Percentiles rank a stretch among this genome's conserved stretches.
Evolutionary conservation across 2,888 invertebrate genomes (phyloP).

Genomic region (Lumbricus terrestris): DNA sequence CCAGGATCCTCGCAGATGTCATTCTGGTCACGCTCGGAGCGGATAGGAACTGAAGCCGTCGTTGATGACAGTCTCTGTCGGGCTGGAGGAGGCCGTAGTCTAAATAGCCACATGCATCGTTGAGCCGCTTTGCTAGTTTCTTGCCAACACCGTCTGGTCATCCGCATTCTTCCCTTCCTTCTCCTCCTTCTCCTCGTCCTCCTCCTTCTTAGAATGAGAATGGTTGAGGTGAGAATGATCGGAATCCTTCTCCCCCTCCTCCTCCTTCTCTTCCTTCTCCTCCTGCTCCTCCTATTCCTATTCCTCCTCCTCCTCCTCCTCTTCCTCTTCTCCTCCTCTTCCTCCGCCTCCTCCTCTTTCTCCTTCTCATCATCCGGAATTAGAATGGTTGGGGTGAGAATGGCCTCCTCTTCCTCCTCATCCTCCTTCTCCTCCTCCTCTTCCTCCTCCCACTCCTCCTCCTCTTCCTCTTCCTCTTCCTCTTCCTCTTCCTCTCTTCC

Average conservation of each 20-base stretch:
- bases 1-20: too few species aligned
- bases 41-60: not conserved
- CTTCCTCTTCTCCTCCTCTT: not conserved
- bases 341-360: not conserved
- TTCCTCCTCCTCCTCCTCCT: not conserved
- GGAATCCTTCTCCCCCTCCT: not conserved
- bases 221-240: too few species aligned
- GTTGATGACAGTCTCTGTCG: not conserved
- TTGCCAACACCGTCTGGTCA: not conserved
- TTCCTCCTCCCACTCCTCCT: not conserved
- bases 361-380: not conserved
- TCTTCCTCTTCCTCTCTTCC: not conserved
- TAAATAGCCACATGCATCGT: not conserved
- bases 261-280: not conserved
- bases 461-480: not conserved
- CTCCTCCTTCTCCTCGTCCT: slow-evolving; percentile 5
- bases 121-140: not conserved
- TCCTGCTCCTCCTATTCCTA: not conserved
- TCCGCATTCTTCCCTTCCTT: not conserved
- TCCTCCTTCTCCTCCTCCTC: not conserved
- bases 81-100: not conserved
- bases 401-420: not conserved
- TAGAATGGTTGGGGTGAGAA: too few species aligned
- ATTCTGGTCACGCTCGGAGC: not conserved
- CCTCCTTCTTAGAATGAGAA: too few species aligned